Base-by-base conservation (phyloP, 2,888 invertebrate species). In the Drosophila neoperkinsi region DNA sequence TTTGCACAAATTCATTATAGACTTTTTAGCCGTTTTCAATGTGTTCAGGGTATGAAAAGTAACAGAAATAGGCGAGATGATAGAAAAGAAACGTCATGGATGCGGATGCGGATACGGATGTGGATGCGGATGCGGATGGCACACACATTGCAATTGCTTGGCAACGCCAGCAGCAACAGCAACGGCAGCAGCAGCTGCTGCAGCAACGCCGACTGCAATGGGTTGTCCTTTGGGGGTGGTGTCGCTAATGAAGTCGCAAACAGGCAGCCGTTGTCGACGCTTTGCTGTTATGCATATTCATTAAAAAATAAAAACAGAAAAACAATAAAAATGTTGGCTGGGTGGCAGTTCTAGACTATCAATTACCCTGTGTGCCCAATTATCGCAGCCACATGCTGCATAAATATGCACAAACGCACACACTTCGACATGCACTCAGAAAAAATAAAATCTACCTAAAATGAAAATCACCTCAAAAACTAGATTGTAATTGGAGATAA, bases 221-320 rank as follows among this genome's bases (percentile, higher is more conserved):
- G 50, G 25, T 58, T 41, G 51, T 65, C 63, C 62, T 50, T 61
- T 46, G 36, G 67, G 63, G 69, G 55, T 62, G 68, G 78, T 85
- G 82, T 77, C 90, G 86, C 90, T 88, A 90, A 90, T 90, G 90
- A 88, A 86, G 89, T 83, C 83, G 89, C 86, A 85, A 88, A 88
- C 88, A 85, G 84, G 74, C 81, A 80, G 71, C 64, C 56, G 71
- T 70, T 61, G 65, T 71, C 74, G 68, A 69, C 77, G 72, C 41
- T n/a, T 57, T 59, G 55, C 55, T 72, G 81, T 59, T 82, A 78
- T 82, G 82, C 80, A 81, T 81, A 78, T 84, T 84, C 81, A 84
- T 82, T 77, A 68, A 56, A 79, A 64, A 73, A 73, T 60, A 63
- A 25, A 31, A 11, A 55, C 28, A 57, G 66, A 57, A 65, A 10